Evolutionary conservation across 2,113 vertebrate species (phyloP).

Genomic region (Daboia siamensis): DNA sequence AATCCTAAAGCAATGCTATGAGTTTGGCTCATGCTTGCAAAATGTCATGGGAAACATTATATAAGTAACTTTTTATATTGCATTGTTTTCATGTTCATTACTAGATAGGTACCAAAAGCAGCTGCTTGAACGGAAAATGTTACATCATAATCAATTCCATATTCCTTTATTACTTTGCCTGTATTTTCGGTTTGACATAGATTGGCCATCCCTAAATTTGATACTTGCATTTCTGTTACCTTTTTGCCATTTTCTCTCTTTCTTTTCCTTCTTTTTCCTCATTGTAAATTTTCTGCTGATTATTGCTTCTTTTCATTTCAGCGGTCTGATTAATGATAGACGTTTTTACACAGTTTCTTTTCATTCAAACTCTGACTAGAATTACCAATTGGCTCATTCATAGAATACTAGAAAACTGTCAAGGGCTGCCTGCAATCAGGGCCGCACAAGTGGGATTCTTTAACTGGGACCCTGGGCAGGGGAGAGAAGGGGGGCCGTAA

Average conservation of each 20-base stretch:
- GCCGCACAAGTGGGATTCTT: neutral
- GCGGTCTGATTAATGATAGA: neutral
- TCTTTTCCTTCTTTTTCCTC: neutral
- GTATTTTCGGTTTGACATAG: neutral
- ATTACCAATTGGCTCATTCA: neutral
- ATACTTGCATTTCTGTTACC: neutral
- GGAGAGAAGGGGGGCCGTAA: neutral
- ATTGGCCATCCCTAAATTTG: neutral
- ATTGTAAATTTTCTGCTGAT: neutral
- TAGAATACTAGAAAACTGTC: neutral
- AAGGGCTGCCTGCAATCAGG: neutral
- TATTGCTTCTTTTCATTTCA: neutral
- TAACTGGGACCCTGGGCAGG: neutral
- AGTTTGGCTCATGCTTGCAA: neutral
- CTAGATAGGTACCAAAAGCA: neutral
- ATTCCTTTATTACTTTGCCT: neutral
- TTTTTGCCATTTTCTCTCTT: neutral
- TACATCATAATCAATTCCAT: neutral
- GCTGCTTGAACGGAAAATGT: neutral
- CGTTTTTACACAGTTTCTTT: neutral
- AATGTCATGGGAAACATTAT: conserved; percentile 1
- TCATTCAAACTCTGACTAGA: neutral
- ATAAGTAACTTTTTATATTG: neutral
- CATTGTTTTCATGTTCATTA: neutral
- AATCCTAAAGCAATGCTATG: neutral